Evolutionary conservation across 2,888 invertebrate genomes (phyloP), one percentile per base, ranked within the genome.

Genomic region (Papilio elwesi): DNA sequence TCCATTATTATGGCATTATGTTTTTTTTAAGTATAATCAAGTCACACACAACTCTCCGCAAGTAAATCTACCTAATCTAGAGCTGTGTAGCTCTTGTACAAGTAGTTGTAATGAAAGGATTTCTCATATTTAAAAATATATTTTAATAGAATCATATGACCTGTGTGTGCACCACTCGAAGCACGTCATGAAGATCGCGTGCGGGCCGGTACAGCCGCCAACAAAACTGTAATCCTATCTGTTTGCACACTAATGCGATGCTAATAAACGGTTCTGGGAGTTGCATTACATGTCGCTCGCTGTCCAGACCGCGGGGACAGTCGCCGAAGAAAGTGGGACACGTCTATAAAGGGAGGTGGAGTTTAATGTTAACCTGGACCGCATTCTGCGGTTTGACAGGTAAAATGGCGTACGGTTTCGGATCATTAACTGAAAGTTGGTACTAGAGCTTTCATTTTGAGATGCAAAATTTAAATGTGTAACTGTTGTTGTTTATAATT

Each of bases 161-260:
- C 16, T 16, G 48, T 63, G 16, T 16, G 47, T 63, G 63, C 63
- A 63, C 43, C n/a, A 48, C 38, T 63, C 15, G 10, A 53, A 70
- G 70, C 49, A 55, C 55, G 55, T 48, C 55, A 51, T n/a, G 48
- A 68, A 26, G 67, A 64, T 67, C 68, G 72, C 64, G 73, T 73
- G 68, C 71, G 69, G 26, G 26, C 2, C 71, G 70, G 74, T 75
- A 64, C 73, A 75, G 38, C 51, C 51, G 63, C 74, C 74, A 70
- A 78, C 79, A 78, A 74, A 77, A 77, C 76, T 78, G 87, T 83
- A 87, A 89, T 80, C 74, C 79, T 81, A 87, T 83, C 81, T 78
- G 81, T 79, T 78, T 82, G 83, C 76, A 81, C 78, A 76, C 83
- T 84, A 85, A 85, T 85, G 80, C 81, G 78, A 78, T 71, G 81